These are phyloP conservation scores for Molorchus minor DNA, from an alignment of 2,888 invertebrate genomes.

Conservation along the genomic window DNA sequence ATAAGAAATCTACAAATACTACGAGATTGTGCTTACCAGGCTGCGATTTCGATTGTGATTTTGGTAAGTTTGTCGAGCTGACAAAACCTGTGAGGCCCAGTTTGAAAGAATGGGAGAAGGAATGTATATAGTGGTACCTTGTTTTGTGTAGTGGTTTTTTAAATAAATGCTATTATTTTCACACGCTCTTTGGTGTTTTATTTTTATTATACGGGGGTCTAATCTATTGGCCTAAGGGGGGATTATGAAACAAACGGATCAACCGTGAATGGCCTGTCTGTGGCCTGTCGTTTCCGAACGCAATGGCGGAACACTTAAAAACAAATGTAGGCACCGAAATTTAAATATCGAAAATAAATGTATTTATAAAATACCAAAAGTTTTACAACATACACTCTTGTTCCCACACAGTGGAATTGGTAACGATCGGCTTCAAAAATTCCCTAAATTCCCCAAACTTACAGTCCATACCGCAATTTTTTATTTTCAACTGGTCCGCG, in stretches of 20 bases:
- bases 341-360: background rate
- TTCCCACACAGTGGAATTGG: constrained; percentile 69
- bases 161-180: too few relatives aligned
- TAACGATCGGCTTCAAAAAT: constrained; percentile 68
- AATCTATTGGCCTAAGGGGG: too few relatives aligned
- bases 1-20: constrained; percentile 25
- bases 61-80: constrained; percentile 24
- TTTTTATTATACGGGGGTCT: too few relatives aligned
- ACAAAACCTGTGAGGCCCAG: constrained; percentile 21
- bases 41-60: constrained; percentile 27
- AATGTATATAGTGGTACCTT: too few relatives aligned
- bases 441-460: constrained; percentile 67
- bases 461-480: constrained; percentile 74
- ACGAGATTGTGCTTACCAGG: constrained; percentile 14
- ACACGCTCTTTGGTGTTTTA: too few relatives aligned
- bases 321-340: background rate
- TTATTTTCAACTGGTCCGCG: constrained; percentile 68
- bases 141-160: too few relatives aligned
- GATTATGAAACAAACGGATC: too few relatives aligned
- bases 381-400: constrained; percentile 67
- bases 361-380: too few relatives aligned
- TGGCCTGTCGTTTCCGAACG: too few relatives aligned
- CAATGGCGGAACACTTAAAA: too few relatives aligned
- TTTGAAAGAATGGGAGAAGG: constrained; percentile 25
- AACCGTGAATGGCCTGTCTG: too few relatives aligned